Base-by-base conservation (phyloP, 2,888 invertebrate species). In the Zootermopsis nevadensis region DNA sequence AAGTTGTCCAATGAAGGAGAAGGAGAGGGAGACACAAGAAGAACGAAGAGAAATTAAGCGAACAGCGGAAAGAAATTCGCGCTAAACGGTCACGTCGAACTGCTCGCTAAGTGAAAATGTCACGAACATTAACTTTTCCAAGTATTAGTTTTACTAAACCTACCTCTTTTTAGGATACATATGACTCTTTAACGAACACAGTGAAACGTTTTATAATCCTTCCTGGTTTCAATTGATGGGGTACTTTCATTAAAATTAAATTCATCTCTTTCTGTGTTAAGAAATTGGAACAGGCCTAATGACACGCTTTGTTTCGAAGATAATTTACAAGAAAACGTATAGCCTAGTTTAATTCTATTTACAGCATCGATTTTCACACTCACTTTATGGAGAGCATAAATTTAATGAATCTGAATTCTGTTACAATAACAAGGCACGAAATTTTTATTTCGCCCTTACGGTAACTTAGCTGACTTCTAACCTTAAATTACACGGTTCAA, bases 61-160 rank as follows among this genome's bases (percentile, higher is more conserved):
- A 6, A 4, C 38, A 38, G 60, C 1, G n/a, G 19, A 24, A 74
- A 74, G 8, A 74, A 69, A 33, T 33, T 33, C 33, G 8, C 22
- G 33, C 69, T 74, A 74, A 74, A 74, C 38, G 38, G 38, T 74
- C 38, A 74, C 2, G 74, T 42, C 24, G 31, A 74, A n/a, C 33
- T 24, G 22, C 38, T 74, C 42, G 1, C 33, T 42, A 74, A 38
- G 38, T 42, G 38, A 74, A 74, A 74, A 42, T 74, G 74, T 74
- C 74, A 42, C 10, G 33, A 31, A 69, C 69, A 69, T 33, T 33
- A 38, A 24, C 3, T 74, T 74, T 33, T 38, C 38, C 38, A 74
- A 42, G 42, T 74, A 8, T n/a, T 1, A n/a, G 38, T 15, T 74
- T 74, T 38, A n/a, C n/a, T n/a, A 74, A 38, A 42, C 4, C 38